Base-by-base conservation (phyloP, 1,140 invertebrate species). In the Leptoteleia sp. region DNA sequence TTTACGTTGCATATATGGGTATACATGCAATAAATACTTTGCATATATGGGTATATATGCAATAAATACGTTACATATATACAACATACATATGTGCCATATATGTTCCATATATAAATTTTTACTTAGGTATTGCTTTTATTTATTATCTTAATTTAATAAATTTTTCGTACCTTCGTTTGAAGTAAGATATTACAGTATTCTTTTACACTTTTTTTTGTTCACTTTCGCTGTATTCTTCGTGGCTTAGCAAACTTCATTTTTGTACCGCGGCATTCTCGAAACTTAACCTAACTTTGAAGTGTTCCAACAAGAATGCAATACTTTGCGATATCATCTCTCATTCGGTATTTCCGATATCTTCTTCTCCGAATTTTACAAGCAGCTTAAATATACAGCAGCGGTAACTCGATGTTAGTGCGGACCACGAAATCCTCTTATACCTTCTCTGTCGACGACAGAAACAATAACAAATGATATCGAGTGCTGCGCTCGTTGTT, bases 401-500 rank as follows among this genome's bases (percentile, higher is more conserved):
- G 43, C 27, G 29, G 62, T 70, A 70, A 59, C 54, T 70, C 37
- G 52, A 50, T 35, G 54, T 70, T 70, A 59, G 33, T 35, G 17
- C 35, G 42, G 35, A 50, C 65, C 65, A 42, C 54, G 40, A 57
- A 70, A 70, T 50, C 65, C 54, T 70, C 65, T 70, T 70, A 70
- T 59, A 59, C 65, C n/a, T 70, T 25, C 35, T 42, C 54, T 50
- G 54, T 52, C 45, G 29, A 33, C 65, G 54, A 59, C 65, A 59
- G 52, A 59, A 70, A 70, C 65, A 59, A 57, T 70, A 70, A 70
- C 43, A 70, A 59, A 50, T 59, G 64, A 57, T 68, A 55, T 7
- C 48, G 37, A 48, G 16, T 35, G 13, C 38, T 27, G 7, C 15
- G n/a, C 64, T 19, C 45, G 16, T 52, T 65, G 45, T 27, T 64